Base-by-base conservation (phyloP, 2,797 vertebrate genomes). In the Rhinogobio ventralis region DNA sequence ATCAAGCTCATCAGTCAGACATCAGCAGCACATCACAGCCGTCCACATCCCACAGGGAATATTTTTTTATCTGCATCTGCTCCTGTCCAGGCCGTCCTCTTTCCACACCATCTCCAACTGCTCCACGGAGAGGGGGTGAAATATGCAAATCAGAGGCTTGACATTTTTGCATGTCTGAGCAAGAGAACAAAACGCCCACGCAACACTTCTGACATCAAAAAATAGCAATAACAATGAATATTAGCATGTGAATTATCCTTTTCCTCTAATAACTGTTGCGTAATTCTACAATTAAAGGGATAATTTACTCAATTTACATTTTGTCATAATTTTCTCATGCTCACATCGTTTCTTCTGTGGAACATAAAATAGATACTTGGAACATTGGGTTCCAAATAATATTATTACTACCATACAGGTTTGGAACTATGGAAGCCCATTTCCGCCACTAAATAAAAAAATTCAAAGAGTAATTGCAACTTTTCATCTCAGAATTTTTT, bases 81-180 rank as follows among this genome's bases (percentile, higher is more conserved):
- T 67, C 68, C 57, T 55, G 64, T 76, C 66, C 51, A 69, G 82
- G 25, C 53, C 39, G n/a, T 69, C 3, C 51, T 77, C 20, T 33
- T 69, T 69, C 25, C 64, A 68, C 57, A 77, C 19, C 4, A 8
- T 73, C 39, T 73, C 68, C 42, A 36, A 33, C 67, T 39, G 67
- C 83, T 73, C n/a, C 66, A 62, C 2, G 2, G 45, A 78, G 73
- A 72, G 53, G 75, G 76, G 68, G 68, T 39, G 76, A 85, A 79
- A 79, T 51, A 85, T 85, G 83, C 23, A 85, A 85, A 85, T 79
- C 23, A 7, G n/a, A 25, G 14, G 55, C 83, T 79, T 86, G 89
- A 83, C 69, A 81, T 64, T 45, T 87, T 89, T 85, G 85, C 81
- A 88, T 25, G 20, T 90, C 87, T 90, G 74, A 85, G 69, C 83